Evolutionary conservation across 64 coral and sea anemone species (phyloP), one percentile per base, ranked within the genome.

Genomic region (Trachythela sp.): DNA sequence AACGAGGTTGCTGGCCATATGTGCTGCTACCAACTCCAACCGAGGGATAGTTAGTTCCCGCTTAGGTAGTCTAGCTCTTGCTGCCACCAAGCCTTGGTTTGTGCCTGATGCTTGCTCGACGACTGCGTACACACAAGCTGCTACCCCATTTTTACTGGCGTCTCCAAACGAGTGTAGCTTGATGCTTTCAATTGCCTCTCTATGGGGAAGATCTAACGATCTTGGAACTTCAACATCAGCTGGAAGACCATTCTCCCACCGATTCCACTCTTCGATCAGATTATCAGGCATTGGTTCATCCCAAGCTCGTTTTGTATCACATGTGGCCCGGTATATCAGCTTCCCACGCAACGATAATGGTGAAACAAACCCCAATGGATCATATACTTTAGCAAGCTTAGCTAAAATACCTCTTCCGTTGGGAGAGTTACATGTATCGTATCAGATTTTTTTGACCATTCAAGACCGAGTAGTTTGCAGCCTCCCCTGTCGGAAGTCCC

Each of bases 331-430:
- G n/a, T n/a, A n/a, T n/a, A n/a, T n/a, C n/a, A n/a, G n/a, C n/a
- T n/a, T n/a, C n/a, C n/a, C n/a, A n/a, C n/a, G n/a, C n/a, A n/a
- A n/a, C n/a, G n/a, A n/a, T n/a, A n/a, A n/a, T 59, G 86, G 86
- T 67, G 86, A 88, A 35, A 88, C 37, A 13, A 88, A 54, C 22
- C 86, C 86, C 17, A 88, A 60, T 33, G 54, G 86, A 68, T 88
- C 54, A 26, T 41, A 68, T 9, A 88, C 59, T 27, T 68, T 88
- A n/a, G n/a, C n/a, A n/a, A n/a, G n/a, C n/a, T n/a, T n/a, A 15
- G 86, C 86, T 68, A 88, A 36, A 30, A 87, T 59, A 33, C 85
- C 48, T 56, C 6, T 20, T 87, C 85, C 4, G 20, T 68, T 2
- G 59, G 59, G 4, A 31, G 2, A 6, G 30, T 31, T 6, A 68